These are phyloP conservation scores for Sapayoa aenigma DNA, from an alignment of 2,113 vertebrate genomes.

Conservation along the genomic window DNA sequence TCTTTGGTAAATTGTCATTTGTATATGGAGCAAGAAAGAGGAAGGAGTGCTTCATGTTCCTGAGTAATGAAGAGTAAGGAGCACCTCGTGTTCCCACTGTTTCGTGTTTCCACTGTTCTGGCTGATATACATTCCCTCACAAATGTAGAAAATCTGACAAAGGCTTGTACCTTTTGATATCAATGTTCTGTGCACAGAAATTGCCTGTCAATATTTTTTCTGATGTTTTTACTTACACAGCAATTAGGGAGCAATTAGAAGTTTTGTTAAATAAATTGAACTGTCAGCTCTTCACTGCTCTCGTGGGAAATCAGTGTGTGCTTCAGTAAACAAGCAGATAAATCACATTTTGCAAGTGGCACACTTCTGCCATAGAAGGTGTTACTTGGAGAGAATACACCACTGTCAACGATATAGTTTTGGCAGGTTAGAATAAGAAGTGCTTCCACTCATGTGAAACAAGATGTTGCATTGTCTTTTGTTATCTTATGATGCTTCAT, in stretches of 20 bases:
- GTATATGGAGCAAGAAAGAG: background rate
- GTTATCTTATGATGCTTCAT: background rate
- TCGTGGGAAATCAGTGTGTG: background rate
- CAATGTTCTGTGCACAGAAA: background rate
- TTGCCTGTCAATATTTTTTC: background rate
- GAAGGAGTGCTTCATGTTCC: background rate
- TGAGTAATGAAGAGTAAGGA: background rate
- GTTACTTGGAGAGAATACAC: background rate
- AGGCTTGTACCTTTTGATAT: background rate
- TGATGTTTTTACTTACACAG: background rate
- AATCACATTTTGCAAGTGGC: background rate
- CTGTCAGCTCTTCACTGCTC: background rate
- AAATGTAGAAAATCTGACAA: background rate
- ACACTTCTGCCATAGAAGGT: background rate
- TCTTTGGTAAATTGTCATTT: background rate
- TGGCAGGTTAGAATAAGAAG: background rate
- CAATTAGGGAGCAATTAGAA: background rate
- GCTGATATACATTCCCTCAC: background rate
- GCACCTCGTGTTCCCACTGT: background rate
- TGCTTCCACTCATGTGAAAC: background rate
- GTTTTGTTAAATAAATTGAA: background rate
- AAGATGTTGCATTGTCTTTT: background rate
- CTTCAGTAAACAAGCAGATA: background rate
- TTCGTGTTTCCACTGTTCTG: background rate
- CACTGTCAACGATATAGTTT: background rate